phyloP scores from a whole-genome alignment of 2,888 invertebrate genomes.

The Chorisops tibialis region DNA sequence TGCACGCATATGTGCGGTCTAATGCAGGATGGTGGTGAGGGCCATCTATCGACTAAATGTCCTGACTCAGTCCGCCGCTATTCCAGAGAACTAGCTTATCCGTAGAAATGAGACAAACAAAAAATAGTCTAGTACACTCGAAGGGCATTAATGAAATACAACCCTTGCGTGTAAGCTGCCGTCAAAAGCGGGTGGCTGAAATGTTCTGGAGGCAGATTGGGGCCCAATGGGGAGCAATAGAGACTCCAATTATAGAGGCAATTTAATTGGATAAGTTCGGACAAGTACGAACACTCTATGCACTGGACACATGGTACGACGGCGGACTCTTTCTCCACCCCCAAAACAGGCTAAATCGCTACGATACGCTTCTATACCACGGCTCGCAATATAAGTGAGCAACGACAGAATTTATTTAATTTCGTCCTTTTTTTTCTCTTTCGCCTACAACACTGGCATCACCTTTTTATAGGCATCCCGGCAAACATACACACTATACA shows the following conservation, averaged over 20 bases:
- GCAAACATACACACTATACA: too few relatives aligned
- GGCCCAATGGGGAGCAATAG: constrained; percentile 11
- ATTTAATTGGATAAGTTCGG: constrained; percentile 25
- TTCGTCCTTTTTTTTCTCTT: too few relatives aligned
- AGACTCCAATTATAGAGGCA: constrained; percentile 9
- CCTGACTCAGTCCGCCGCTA: not conserved
- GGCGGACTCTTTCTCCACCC: not conserved
- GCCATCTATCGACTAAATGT: not conserved
- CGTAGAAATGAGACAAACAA: too few relatives aligned
- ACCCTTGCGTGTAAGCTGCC: constrained; percentile 22
- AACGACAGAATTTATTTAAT: too few relatives aligned
- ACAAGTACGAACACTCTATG: too few relatives aligned
- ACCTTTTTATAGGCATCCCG: too few relatives aligned
- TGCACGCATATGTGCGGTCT: constrained; percentile 14
- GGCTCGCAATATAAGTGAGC: not conserved
- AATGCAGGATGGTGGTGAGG: not conserved
- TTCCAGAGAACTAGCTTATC: too few relatives aligned
- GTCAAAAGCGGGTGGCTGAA: constrained; percentile 8
- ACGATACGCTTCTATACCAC: not conserved
- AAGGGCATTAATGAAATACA: constrained; percentile 23
- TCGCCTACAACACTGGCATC: too few relatives aligned
- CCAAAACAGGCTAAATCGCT: not conserved
- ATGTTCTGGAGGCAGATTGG: constrained; percentile 14
- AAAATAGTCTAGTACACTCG: not conserved
- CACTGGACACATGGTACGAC: not conserved